phyloP scores from a whole-genome alignment of 2,888 invertebrate genomes.

The Trachelus iudaicus region DNA sequence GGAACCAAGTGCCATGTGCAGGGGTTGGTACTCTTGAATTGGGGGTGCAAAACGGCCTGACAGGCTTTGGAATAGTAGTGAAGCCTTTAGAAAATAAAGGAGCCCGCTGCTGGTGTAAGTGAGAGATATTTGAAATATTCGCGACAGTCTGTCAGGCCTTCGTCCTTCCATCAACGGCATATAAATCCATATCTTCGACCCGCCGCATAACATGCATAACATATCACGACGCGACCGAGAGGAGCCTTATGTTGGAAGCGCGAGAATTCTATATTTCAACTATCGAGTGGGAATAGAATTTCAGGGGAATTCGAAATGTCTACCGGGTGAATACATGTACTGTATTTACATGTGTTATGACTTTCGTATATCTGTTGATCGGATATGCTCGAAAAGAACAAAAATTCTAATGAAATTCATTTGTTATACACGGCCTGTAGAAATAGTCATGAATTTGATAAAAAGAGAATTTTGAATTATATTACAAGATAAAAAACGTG shows the following conservation, averaged over 20 bases:
- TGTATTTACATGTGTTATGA: too few relatives aligned
- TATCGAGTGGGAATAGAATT: not conserved
- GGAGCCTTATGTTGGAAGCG: not conserved
- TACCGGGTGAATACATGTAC: not conserved
- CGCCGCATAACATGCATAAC: conserved; percentile 18
- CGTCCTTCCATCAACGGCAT: conserved; percentile 18
- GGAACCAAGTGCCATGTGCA: too few relatives aligned
- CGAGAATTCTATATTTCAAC: not conserved
- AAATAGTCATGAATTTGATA: not conserved
- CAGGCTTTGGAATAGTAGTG: not conserved
- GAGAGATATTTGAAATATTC: conserved; percentile 35
- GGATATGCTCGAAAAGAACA: conserved; percentile 10
- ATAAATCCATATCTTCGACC: conserved; percentile 28
- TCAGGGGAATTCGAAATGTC: not conserved
- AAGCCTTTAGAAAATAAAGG: conserved; percentile 39
- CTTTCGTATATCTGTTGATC: conserved; percentile 19
- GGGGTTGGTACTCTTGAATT: too few relatives aligned
- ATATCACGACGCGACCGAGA: conserved; percentile 11
- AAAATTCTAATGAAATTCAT: too few relatives aligned
- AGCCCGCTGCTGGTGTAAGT: conserved; percentile 25
- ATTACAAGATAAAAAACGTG: not conserved
- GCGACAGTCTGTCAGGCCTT: conserved; percentile 18
- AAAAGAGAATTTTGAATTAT: too few relatives aligned
- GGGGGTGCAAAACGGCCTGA: not conserved
- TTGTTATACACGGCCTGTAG: too few relatives aligned